Base-by-base conservation (phyloP, 2,113 vertebrate genomes). In the Cinclus cinclus region DNA sequence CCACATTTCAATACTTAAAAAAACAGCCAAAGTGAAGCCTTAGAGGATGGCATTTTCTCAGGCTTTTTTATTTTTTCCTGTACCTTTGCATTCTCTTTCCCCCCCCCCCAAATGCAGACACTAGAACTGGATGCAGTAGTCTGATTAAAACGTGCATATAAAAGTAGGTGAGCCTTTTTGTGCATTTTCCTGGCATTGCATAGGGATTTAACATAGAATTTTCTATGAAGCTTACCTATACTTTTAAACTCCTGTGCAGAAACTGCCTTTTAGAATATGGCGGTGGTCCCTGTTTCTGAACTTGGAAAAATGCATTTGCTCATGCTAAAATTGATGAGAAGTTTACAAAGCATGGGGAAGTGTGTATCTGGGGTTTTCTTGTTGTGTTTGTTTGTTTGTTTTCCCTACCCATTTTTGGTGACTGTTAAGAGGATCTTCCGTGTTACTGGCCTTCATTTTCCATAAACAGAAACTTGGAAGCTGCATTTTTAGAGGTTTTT, bases 81-180 rank as follows among this genome's bases (percentile, higher is more conserved):
- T 42, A 24, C 6, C 2, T 53, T 78, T 44, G 12, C 17, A 67
- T 83, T 92, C 15, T 69, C 25, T 8, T 15, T 15, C 13, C 37
- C 15, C 35, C 9, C 2, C 2, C 9, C 2, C 2, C 1, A 53
- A 4, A 4, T 24, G 10, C 7, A 3, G 19, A 14, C 23, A 10
- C 25, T 47, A 63, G 58, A 55, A 35, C 16, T 68, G 30, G 14
- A 15, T 92, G n/a, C 42, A 39, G 19, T 46, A 84, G 21, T 22
- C 33, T 71, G 9, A n/a, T 33, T 59, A 59, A 79, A 92, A n/a
- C 1, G 3, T 15, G 10, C 2, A 2, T 30, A 1, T 35, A 27
- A 22, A 76, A 64, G 18, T 46, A 18, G 12, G 1, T 49, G 23
- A 75, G 7, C 15, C 6, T 69, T 94, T 81, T 25, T 60, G 13